Percentiles rank a stretch among this genome's conserved stretches.
Evolutionary conservation across 2,113 vertebrate genomes (phyloP).

Genomic region (Corythaixoides concolor): DNA sequence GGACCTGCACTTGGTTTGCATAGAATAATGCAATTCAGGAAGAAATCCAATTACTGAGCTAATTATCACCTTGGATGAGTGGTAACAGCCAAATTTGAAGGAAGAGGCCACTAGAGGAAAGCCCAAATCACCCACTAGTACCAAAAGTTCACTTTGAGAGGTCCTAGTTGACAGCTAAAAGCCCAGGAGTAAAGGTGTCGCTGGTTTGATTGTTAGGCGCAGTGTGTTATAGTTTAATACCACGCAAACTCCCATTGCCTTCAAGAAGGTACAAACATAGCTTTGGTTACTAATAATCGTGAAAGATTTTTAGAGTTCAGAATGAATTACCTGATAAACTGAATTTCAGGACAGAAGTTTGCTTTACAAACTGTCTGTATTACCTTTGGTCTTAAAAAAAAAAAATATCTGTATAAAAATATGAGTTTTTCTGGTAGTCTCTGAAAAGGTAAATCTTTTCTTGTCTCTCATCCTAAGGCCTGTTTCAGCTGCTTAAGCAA

Average conservation of each 20-base stretch:
- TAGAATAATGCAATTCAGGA: slow-evolving; percentile 10
- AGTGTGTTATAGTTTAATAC: not conserved
- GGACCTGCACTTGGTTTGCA: not conserved
- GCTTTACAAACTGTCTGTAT: not conserved
- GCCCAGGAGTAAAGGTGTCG: not conserved
- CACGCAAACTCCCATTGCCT: not conserved
- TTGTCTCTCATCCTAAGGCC: not conserved
- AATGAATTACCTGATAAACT: not conserved
- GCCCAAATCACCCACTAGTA: not conserved
- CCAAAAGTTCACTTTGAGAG: slow-evolving; percentile 4
- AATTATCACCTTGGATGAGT: slow-evolving; percentile 65
- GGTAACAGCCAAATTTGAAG: slow-evolving; percentile 22
- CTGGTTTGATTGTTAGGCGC: not conserved
- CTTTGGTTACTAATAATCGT: slow-evolving; percentile 6
- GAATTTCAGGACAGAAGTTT: slow-evolving; percentile 8
- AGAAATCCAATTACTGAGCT: slow-evolving; percentile 72
- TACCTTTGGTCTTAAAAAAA: slow-evolving; percentile 32
- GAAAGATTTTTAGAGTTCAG: slow-evolving; percentile 11
- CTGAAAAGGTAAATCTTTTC: slow-evolving; percentile 8
- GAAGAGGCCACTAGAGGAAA: slow-evolving; percentile 31
- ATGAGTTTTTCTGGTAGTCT: not conserved
- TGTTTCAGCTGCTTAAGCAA: not conserved
- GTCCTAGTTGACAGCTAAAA: not conserved
- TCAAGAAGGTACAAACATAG: not conserved
- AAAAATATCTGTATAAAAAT: not conserved